Evolutionary conservation across 2,888 invertebrate species (phyloP).

Genomic region (Sericinus montela): DNA sequence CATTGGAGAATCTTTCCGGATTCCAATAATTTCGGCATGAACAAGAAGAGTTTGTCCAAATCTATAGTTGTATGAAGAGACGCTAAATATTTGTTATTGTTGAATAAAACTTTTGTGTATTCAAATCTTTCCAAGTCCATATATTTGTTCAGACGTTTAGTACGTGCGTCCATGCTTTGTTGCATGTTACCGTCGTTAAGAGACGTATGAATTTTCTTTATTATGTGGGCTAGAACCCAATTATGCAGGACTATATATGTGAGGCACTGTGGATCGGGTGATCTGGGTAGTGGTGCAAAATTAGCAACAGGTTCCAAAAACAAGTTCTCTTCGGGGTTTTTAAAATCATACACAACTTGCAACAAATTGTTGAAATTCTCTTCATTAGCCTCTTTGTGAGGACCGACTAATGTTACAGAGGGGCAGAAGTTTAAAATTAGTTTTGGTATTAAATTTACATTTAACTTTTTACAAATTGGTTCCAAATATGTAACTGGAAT

Average conservation of each 20-base stretch:
- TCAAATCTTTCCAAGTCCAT: slow-evolving; percentile 77
- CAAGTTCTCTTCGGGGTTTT: slow-evolving; percentile 67
- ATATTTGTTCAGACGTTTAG: slow-evolving; percentile 80
- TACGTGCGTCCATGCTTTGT: slow-evolving; percentile 77
- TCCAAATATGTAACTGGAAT: slow-evolving; percentile 84
- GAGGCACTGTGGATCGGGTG: slow-evolving; percentile 76
- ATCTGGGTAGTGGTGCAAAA: slow-evolving; percentile 59
- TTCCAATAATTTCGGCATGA: slow-evolving; percentile 65
- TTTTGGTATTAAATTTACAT: slow-evolving; percentile 86
- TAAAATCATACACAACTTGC: slow-evolving; percentile 63
- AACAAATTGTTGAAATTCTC: slow-evolving; percentile 57
- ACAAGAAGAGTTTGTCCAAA: slow-evolving; percentile 68
- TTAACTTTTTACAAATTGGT: slow-evolving; percentile 82
- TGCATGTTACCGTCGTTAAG: slow-evolving; percentile 66
- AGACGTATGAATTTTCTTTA: slow-evolving; percentile 81
- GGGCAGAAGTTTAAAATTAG: slow-evolving; percentile 86
- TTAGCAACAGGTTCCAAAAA: slow-evolving; percentile 66
- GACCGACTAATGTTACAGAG: slow-evolving; percentile 71
- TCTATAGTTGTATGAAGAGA: slow-evolving; percentile 80
- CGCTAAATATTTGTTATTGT: slow-evolving; percentile 78
- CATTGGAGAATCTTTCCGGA: slow-evolving; percentile 69
- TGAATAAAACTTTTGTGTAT: slow-evolving; percentile 72
- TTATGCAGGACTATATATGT: slow-evolving; percentile 83
- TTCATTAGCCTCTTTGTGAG: slow-evolving; percentile 56
- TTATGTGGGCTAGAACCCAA: slow-evolving; percentile 84